A percentile compares a stretch with the other conserved stretches of the same genome.
Evolutionary conservation across 2,797 vertebrate genomes (phyloP).

Genomic region (Tragelaphus oryx): DNA sequence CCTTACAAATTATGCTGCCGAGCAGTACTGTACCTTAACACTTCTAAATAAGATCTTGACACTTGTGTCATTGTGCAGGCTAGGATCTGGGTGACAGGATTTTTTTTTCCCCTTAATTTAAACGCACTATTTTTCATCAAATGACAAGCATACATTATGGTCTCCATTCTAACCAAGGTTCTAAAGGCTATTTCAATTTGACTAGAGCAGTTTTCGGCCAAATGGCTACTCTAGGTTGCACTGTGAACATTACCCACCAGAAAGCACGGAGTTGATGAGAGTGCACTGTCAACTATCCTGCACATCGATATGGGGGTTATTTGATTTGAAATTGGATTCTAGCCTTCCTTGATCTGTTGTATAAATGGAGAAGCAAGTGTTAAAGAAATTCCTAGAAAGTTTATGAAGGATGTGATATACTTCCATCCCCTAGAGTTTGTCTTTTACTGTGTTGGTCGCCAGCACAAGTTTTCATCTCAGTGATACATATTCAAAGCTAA

Average conservation of each 20-base stretch:
- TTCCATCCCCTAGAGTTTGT: constrained; percentile 38
- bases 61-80: constrained; percentile 61
- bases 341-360: constrained; percentile 81
- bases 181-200: constrained; percentile 84
- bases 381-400: constrained; percentile 78
- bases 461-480: constrained; percentile 45
- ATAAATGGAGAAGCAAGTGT: constrained; percentile 77
- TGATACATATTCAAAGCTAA: constrained; percentile 79
- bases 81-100: constrained; percentile 53
- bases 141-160: constrained; percentile 77
- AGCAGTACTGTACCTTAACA: constrained; percentile 57
- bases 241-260: constrained; percentile 81
- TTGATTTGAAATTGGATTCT: constrained; percentile 86
- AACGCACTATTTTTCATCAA: constrained; percentile 72
- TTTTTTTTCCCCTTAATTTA: constrained; percentile 76
- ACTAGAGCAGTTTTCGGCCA: constrained; percentile 80
- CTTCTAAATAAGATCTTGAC: constrained; percentile 79
- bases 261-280: constrained; percentile 81
- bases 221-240: constrained; percentile 81
- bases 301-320: constrained; percentile 82
- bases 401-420: constrained; percentile 68
- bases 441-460: constrained; percentile 67
- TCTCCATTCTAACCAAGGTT: constrained; percentile 78
- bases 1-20: constrained; percentile 69
- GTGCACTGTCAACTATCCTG: constrained; percentile 76